These are phyloP conservation scores for Varecia variegata DNA, from an alignment of 2,797 vertebrate species.

Conservation along the genomic window DNA sequence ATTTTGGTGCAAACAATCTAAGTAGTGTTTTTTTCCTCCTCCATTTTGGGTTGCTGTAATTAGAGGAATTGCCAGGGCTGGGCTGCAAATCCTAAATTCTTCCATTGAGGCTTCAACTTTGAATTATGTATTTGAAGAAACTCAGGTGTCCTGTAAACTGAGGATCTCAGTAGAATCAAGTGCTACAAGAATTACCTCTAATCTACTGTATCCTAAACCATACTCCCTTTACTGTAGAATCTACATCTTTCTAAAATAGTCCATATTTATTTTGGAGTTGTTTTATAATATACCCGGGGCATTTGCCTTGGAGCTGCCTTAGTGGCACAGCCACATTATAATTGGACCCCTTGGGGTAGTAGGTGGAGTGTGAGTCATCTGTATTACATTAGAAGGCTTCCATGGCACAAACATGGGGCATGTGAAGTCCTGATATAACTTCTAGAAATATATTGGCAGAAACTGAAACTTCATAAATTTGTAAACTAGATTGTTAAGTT, in stretches of 20 bases:
- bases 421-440: background rate
- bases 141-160: background rate
- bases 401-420: background rate
- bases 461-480: background rate
- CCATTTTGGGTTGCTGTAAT: background rate
- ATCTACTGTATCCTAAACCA: background rate
- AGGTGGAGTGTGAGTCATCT: background rate
- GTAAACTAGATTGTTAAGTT: background rate
- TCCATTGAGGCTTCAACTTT: background rate
- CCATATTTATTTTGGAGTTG: background rate
- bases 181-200: background rate
- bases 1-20: background rate
- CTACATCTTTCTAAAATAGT: background rate
- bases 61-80: background rate
- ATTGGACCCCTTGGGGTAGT: background rate
- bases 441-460: background rate
- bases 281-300: background rate
- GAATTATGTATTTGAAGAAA: background rate
- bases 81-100: background rate
- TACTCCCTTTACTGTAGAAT: background rate
- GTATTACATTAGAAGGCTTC: background rate
- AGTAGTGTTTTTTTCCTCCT: background rate
- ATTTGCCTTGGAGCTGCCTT: background rate
- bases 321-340: background rate
- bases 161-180: background rate